phyloP scores from a whole-genome alignment of 1,140 invertebrate species.

The Scylla paramamosain region DNA sequence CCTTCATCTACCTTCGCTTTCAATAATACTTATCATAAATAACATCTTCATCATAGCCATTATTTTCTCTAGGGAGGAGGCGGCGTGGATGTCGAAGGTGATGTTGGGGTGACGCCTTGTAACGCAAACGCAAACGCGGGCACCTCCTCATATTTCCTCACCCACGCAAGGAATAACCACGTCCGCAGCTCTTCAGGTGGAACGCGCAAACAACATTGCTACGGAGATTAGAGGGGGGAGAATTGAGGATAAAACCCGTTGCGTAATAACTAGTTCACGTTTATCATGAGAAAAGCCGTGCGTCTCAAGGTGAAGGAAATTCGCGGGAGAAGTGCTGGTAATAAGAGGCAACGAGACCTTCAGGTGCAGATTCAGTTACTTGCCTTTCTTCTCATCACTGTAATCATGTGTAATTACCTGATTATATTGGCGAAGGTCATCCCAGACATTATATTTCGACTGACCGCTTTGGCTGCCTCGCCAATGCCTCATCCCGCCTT shows the following conservation, averaged over 20 bases:
- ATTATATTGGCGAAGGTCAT: background rate
- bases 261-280: background rate
- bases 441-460: background rate
- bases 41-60: background rate
- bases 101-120: too few relatives aligned
- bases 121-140: too few relatives aligned
- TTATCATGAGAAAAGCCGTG: background rate
- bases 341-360: background rate
- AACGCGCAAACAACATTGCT: too few relatives aligned
- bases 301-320: constrained; percentile 1
- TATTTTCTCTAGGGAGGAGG: background rate
- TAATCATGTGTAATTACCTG: constrained; percentile 16
- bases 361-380: background rate
- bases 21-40: background rate
- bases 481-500: background rate
- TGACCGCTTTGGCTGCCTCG: background rate
- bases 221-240: too few relatives aligned
- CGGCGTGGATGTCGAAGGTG: too few relatives aligned
- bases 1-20: background rate
- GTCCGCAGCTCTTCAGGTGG: too few relatives aligned
- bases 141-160: too few relatives aligned
- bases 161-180: too few relatives aligned
- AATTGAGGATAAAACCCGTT: background rate
- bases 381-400: background rate
- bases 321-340: background rate